These are phyloP conservation scores for Drosophila greeni DNA, from an alignment of 2,888 invertebrate species.

Conservation along the genomic window DNA sequence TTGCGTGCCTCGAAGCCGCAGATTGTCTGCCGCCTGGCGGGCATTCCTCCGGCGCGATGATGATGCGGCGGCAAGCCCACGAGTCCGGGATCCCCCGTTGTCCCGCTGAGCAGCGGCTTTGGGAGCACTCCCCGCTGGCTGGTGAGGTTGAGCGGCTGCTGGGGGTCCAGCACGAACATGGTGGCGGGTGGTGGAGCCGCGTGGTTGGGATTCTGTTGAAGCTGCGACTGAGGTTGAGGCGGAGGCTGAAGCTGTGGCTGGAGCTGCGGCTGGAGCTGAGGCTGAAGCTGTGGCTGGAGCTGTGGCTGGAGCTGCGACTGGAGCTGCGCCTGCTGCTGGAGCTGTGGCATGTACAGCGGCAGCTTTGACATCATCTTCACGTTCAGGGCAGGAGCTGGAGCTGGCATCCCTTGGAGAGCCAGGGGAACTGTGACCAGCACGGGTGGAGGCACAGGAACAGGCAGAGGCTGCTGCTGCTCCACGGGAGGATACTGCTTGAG, in stretches of 20 bases:
- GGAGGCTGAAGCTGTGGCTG: too few species aligned
- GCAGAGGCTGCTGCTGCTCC: neutral
- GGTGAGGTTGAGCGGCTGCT: slow-evolving; percentile 67
- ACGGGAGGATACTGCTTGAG: slow-evolving; percentile 30
- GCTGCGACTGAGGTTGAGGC: too few species aligned
- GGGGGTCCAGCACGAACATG: slow-evolving; percentile 45
- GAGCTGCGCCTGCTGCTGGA: neutral
- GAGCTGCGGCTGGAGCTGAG: too few species aligned
- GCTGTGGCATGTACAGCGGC: slow-evolving; percentile 59
- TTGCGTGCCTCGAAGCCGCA: slow-evolving; percentile 74
- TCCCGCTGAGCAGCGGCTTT: slow-evolving; percentile 28
- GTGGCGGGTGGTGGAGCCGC: neutral
- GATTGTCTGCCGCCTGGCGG: slow-evolving; percentile 72
- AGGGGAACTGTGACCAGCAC: slow-evolving; percentile 10
- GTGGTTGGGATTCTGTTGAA: neutral
- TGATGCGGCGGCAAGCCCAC: slow-evolving; percentile 17
- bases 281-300: too few species aligned
- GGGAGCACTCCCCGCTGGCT: slow-evolving; percentile 45
- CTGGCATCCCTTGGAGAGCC: slow-evolving; percentile 9
- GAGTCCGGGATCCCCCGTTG: slow-evolving; percentile 18
- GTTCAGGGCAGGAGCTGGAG: slow-evolving; percentile 2
- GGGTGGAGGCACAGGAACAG: slow-evolving; percentile 2
- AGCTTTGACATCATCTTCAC: slow-evolving; percentile 54
- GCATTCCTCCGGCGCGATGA: slow-evolving; percentile 52
- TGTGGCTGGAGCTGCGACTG: too few species aligned